Conservation (phyloP, 2,113 vertebrate species). For the Furnarius figulus region DNA sequence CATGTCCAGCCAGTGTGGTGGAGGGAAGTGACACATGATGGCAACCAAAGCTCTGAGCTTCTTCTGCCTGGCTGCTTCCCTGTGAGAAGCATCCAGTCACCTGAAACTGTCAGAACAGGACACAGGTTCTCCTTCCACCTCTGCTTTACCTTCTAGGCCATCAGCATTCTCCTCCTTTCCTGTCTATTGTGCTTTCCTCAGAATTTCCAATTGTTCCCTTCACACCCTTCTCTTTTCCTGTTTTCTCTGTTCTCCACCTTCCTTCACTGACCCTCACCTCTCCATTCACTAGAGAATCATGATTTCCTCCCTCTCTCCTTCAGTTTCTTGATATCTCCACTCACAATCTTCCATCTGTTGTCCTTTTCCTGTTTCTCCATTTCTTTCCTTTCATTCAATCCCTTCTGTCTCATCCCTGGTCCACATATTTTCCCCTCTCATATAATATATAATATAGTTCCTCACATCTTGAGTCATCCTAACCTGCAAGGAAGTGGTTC, state of each 20-base stretch:
- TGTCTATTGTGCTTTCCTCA: neutral
- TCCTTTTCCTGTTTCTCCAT: neutral
- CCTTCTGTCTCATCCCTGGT: neutral
- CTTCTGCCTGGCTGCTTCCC: neutral
- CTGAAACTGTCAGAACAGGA: neutral
- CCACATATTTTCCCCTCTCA: neutral
- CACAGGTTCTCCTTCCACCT: neutral
- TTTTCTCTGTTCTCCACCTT: neutral
- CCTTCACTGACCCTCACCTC: neutral
- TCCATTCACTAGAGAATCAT: neutral
- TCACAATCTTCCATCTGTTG: neutral
- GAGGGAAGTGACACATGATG: neutral
- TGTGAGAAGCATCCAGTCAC: neutral
- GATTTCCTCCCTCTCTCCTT: neutral
- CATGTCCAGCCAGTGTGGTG: neutral
- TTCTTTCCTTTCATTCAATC: neutral
- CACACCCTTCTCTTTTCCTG: neutral
- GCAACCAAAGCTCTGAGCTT: neutral
- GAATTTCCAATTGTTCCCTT: neutral
- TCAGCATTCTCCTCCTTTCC: neutral
- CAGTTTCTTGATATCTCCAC: neutral
- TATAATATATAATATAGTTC: neutral
- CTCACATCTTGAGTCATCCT: slow-evolving; percentile 4
- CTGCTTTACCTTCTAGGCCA: neutral
- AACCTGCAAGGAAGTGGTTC: neutral